Percentiles rank a stretch among this genome's conserved stretches.
phyloP scores from a whole-genome alignment of 2,113 vertebrate species.

The Chascanopsetta lugubris region DNA sequence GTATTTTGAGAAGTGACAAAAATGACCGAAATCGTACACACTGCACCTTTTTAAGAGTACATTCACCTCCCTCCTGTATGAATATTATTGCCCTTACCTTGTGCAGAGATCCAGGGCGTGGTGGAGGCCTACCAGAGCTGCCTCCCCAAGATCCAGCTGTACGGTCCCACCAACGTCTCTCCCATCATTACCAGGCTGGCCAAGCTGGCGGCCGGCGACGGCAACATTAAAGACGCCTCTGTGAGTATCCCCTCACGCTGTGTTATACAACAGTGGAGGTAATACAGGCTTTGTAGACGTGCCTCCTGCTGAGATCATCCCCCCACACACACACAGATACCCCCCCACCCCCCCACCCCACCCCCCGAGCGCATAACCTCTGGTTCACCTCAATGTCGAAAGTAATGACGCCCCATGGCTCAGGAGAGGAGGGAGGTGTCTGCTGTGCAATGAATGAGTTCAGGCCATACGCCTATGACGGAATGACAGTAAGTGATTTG shows the following conservation, averaged over 20 bases:
- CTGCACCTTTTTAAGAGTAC: too few relatives aligned
- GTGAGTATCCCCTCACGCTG: conserved; percentile 74
- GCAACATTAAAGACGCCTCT: conserved; percentile 89
- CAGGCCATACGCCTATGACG: conserved; percentile 3
- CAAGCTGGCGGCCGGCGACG: conserved; percentile 85
- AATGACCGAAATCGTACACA: too few relatives aligned
- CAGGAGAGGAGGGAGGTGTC: not conserved
- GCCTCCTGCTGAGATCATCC: conserved; percentile 28
- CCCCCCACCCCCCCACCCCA: too few relatives aligned
- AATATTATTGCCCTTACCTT: conserved; percentile 10
- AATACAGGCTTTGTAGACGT: conserved; percentile 39
- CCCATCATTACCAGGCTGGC: conserved; percentile 95
- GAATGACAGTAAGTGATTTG: too few relatives aligned
- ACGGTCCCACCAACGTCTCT: conserved; percentile 94
- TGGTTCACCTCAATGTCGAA: conserved; percentile 42
- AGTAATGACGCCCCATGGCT: conserved; percentile 30
- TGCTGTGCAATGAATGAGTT: conserved; percentile 16
- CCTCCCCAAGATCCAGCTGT: conserved; percentile 95
- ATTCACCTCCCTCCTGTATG: too few relatives aligned
- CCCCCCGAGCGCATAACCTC: conserved; percentile 13
- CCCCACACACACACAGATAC: too few relatives aligned
- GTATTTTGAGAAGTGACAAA: too few relatives aligned
- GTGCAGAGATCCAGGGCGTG: conserved; percentile 91
- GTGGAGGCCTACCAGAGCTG: conserved; percentile 97
- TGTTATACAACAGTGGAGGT: conserved; percentile 23